phyloP scores from a whole-genome alignment of 2,797 vertebrate genomes.

The Fistularia tabacaria region DNA sequence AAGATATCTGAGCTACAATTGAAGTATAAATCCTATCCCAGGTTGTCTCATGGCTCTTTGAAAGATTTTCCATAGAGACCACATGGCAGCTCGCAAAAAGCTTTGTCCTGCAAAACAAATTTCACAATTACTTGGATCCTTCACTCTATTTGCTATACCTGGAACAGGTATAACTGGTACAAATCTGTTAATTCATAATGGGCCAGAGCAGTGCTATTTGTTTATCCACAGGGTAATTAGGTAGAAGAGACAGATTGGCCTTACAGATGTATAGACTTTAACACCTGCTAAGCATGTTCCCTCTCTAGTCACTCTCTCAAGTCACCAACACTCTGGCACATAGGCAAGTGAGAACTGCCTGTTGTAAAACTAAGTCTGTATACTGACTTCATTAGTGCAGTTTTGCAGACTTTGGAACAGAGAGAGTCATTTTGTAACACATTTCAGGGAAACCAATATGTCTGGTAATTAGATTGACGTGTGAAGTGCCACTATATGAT shows the following conservation, averaged over 20 bases:
- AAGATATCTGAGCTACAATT: too few species aligned
- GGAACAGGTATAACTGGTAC: too few species aligned
- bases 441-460: constrained; percentile 19
- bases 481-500: constrained; percentile 29
- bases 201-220: constrained; percentile 11
- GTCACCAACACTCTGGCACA: neutral
- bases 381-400: constrained; percentile 41
- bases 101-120: too few species aligned
- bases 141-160: too few species aligned
- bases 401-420: constrained; percentile 5
- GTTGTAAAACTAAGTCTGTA: constrained; percentile 29
- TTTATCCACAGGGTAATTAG: constrained; percentile 22
- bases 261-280: constrained; percentile 22
- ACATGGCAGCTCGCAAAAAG: too few species aligned
- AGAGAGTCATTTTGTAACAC: constrained; percentile 19
- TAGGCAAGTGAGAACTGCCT: constrained; percentile 8
- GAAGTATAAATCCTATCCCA: too few species aligned
- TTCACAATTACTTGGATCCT: too few species aligned
- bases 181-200: too few species aligned
- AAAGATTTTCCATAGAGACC: too few species aligned
- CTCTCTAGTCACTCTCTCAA: constrained; percentile 3
- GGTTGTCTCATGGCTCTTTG: too few species aligned
- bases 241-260: constrained; percentile 4
- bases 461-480: constrained; percentile 33
- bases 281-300: constrained; percentile 17